These are phyloP conservation scores for Periophthalmodon schlosseri DNA, from an alignment of 2,113 vertebrate species.

Conservation along the genomic window DNA sequence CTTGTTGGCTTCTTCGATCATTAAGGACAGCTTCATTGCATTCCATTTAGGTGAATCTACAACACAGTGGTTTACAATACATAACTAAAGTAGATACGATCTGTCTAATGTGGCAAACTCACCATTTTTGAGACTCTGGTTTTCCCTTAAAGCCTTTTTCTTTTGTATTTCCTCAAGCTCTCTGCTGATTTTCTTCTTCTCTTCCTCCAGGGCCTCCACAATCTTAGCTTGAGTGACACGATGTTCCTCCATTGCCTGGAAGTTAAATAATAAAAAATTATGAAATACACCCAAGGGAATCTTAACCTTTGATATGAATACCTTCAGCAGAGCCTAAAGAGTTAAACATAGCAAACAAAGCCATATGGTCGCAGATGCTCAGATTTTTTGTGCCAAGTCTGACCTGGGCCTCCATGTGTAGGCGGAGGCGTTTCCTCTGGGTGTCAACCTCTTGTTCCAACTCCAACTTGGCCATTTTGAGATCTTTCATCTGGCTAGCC, in stretches of 20 bases:
- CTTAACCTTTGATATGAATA: background rate
- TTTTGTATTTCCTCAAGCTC: conserved; percentile 86
- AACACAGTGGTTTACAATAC: conserved; percentile 24
- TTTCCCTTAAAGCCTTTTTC: conserved; percentile 65
- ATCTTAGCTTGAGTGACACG: conserved; percentile 85
- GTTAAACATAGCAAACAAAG: background rate
- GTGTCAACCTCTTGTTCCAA: conserved; percentile 85
- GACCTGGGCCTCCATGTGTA: conserved; percentile 88
- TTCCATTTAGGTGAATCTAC: conserved; percentile 85
- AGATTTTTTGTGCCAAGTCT: background rate
- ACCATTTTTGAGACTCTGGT: conserved; percentile 57
- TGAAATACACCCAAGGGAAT: conserved; percentile 16
- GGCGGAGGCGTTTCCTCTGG: conserved; percentile 83
- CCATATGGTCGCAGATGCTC: conserved; percentile 1
- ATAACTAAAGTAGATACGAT: background rate
- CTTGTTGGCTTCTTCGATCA: conserved; percentile 94
- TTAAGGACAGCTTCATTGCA: conserved; percentile 90
- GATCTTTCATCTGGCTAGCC: conserved; percentile 82
- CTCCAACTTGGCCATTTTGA: conserved; percentile 82
- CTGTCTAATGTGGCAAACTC: conserved; percentile 11
- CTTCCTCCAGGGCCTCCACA: conserved; percentile 89
- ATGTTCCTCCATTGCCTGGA: conserved; percentile 89
- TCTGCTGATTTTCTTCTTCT: conserved; percentile 88
- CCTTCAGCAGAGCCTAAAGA: conserved; percentile 10
- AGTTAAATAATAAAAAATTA: conserved; percentile 23